Base-by-base conservation (phyloP, 2,888 invertebrate genomes). In the Apodemia hepburni region DNA sequence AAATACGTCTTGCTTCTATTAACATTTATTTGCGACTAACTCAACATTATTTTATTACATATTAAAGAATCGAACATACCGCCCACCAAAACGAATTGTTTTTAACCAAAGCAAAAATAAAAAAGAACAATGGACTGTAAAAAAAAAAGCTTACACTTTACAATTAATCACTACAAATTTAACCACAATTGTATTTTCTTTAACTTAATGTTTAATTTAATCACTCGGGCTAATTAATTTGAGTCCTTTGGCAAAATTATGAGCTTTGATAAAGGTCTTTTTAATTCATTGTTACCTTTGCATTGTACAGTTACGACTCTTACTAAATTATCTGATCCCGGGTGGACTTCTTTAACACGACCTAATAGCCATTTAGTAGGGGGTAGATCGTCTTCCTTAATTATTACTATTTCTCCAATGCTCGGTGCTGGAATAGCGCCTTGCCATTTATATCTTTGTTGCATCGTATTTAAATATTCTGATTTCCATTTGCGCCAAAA, bases 381-480 rank as follows among this genome's bases (percentile, higher is more conserved):
- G 3, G 70, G 69, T 6, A 67, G 49, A 42, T 61, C 61, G 33
- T 66, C 67, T 47, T 69, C 69, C 11, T 69, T 70, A 1, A 71
- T 47, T 8, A 70, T 45, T 5, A 71, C 69, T 65, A 64, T 49
- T 57, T 71, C 69, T 59, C 68, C 71, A 29, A 69, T 11, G 22
- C 2, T 22, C 9, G 22, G 51, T 2, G 51, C 15, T 51, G 9
- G 51, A 22, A 51, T 51, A 51, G 9, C n/a, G 6, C 35, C 54
- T 65, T 70, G 69, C 73, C 71, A 71, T 59, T 72, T 74, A 47
- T 64, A 58, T n/a, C 71, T 62, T 65, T 70, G 70, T 38, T 71
- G 66, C 47, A 68, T 45, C 0, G 68, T 70, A 27, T 69, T 64
- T 0, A 75, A 63, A 61, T 74, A 73, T 47, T 74, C 73, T 18